A percentile compares a stretch with the other conserved stretches of the same genome.
Evolutionary conservation across 2,888 invertebrate genomes (phyloP).

Genomic region (Monopis laevigella): DNA sequence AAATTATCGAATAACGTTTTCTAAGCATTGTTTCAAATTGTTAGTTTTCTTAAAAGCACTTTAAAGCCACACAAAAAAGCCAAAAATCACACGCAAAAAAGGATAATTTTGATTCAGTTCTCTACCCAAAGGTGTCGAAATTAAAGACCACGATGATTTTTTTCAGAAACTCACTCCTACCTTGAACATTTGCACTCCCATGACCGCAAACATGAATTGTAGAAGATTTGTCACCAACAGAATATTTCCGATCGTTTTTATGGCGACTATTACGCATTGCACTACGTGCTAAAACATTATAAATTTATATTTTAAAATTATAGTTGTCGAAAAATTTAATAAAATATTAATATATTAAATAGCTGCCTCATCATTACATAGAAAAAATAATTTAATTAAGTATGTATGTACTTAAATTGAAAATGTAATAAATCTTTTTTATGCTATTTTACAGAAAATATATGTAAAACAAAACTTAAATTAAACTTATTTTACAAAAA

Average conservation of each 20-base stretch:
- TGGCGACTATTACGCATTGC: slow-evolving; percentile 99
- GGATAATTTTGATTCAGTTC: not conserved
- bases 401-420: not conserved
- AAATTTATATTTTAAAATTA: not conserved
- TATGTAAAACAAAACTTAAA: too few relatives aligned
- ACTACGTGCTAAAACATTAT: slow-evolving; percentile 91
- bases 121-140: slow-evolving; percentile 6
- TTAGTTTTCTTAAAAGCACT: slow-evolving; percentile 11
- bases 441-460: not conserved
- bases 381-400: not conserved
- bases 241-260: slow-evolving; percentile 99
- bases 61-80: slow-evolving; percentile 11
- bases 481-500: slow-evolving; percentile 6
- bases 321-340: slow-evolving; percentile 14
- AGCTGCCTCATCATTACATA: not conserved
- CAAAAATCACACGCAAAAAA: slow-evolving; percentile 7
- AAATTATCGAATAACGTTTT: slow-evolving; percentile 1
- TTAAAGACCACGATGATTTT: too few relatives aligned
- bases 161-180: slow-evolving; percentile 68
- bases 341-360: slow-evolving; percentile 6
- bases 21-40: not conserved
- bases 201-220: slow-evolving; percentile 99
- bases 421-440: not conserved
- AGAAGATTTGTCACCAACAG: slow-evolving; percentile 99
- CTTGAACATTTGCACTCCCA: slow-evolving; percentile 99